Evolutionary conservation across 2,797 vertebrate genomes (phyloP), one percentile per base, ranked within the genome.

Genomic region (Adrianichthys oophorus): DNA sequence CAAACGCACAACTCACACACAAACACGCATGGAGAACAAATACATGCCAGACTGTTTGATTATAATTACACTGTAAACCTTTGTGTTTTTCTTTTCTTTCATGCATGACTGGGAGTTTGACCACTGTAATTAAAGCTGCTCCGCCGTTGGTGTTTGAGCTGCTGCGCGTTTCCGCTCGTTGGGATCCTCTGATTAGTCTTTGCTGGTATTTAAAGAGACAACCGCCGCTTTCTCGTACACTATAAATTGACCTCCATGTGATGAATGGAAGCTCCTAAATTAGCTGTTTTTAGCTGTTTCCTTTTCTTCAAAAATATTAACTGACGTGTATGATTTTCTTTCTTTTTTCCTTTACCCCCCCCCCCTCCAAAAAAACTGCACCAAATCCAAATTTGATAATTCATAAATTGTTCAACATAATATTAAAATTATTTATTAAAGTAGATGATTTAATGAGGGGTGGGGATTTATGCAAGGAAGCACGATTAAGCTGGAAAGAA

Each of bases 211-310:
- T 74, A 65, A 65, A 65, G 58, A 62, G 10, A 29, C 44, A 50
- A 53, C 62, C 0, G 13, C 59, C 29, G 68, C 65, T 19, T 67
- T 44, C 42, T 54, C 66, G 17, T 40, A 44, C 40, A 21, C 75
- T 75, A 70, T 76, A 72, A 74, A 84, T 74, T 59, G 50, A 62
- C 59, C 45, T 17, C 19, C 24, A 61, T 56, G 53, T 54, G 48
- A 46, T 82, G 73, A 83, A 71, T 41, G 4, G 48, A 65, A 52
- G 63, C 65, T 68, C 55, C 59, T 65, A 54, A 62, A 69, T 56
- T 63, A 52, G 45, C 77, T n/a, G 46, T 68, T 76, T 56, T 56
- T 63, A 52, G 45, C 77, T n/a, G 46, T 68, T 76, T 56, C 48
- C 32, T 32, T 32, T 12, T 13, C 32, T 32, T 32, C 32, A 12